Base-by-base conservation (phyloP, 1,140 invertebrate genomes). In the Pararge aegeria region DNA sequence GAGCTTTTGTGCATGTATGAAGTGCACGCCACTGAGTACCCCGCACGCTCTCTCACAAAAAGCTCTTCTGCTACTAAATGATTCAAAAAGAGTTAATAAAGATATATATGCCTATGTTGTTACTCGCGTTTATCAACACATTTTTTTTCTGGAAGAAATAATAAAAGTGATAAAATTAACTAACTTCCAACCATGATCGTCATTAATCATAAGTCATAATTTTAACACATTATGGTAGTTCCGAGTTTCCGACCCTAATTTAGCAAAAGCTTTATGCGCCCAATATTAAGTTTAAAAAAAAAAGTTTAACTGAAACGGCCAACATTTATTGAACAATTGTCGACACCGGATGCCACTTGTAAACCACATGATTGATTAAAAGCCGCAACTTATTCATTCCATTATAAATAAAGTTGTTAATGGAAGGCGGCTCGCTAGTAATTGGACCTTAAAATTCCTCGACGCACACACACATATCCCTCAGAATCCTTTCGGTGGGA, bases 381-480 rank as follows among this genome's bases (percentile, higher is more conserved):
- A 79, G 75, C 80, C 80, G 84, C 80, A 80, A 79, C 70, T 77
- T 87, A 87, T 86, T 80, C 78, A 83, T 80, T 75, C 70, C 70
- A 77, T 74, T 77, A 83, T 83, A 87, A 83, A 87, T 86, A 86
- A 87, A 83, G 74, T 83, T 82, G 81, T 84, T 87, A 82, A 85
- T 83, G 76, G 75, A 75, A 71, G 73, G 68, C 75, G 77, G 75
- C 72, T 72, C 62, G 57, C 62, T 70, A 71, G 75, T 84, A 84
- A 87, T 87, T 87, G 81, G 80, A 74, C 72, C 70, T 78, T 75
- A 75, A 81, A 78, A 81, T 83, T 81, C 76, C 62, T 75, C 63
- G 54, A 76, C 61, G 65, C 71, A 77, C 71, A 80, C 66, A 70
- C 73, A 66, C 78, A 72, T 38, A 46, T 44, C 55, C 54, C 54